These are phyloP conservation scores for Cryptomyrus ogoouensis DNA, from an alignment of 2,113 vertebrate genomes.

Conservation along the genomic window DNA sequence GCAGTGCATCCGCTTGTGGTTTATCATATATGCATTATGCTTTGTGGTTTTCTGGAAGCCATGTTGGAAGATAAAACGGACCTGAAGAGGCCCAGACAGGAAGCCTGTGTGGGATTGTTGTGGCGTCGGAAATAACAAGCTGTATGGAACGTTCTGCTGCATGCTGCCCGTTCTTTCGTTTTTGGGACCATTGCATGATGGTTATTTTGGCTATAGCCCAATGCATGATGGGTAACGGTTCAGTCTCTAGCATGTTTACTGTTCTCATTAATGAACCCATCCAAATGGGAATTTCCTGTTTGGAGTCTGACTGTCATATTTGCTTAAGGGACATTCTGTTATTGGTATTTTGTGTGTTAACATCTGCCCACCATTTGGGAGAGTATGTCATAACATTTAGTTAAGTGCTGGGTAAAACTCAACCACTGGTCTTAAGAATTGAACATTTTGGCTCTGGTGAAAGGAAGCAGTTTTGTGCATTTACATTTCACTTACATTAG, in stretches of 20 bases:
- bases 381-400: neutral
- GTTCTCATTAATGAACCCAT: neutral
- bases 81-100: neutral
- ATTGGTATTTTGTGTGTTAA: neutral
- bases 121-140: neutral
- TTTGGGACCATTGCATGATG: neutral
- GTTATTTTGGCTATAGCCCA: constrained; percentile 2
- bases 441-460: neutral
- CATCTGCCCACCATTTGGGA: neutral
- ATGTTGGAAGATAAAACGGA: neutral
- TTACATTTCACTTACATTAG: neutral
- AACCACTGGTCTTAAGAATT: neutral
- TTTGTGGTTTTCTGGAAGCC: neutral
- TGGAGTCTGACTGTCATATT: neutral
- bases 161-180: neutral
- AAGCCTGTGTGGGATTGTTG: neutral
- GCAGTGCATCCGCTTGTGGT: neutral
- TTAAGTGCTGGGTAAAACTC: neutral
- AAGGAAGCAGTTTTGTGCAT: neutral
- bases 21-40: neutral
- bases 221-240: constrained; percentile 6
- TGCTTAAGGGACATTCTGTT: neutral
- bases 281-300: constrained; percentile 6
- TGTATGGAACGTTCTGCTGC: neutral
- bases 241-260: constrained; percentile 12